Evolutionary conservation across 2,113 vertebrate genomes (phyloP), one percentile per base, ranked within the genome.

Genomic region (Marmota flaviventris): DNA sequence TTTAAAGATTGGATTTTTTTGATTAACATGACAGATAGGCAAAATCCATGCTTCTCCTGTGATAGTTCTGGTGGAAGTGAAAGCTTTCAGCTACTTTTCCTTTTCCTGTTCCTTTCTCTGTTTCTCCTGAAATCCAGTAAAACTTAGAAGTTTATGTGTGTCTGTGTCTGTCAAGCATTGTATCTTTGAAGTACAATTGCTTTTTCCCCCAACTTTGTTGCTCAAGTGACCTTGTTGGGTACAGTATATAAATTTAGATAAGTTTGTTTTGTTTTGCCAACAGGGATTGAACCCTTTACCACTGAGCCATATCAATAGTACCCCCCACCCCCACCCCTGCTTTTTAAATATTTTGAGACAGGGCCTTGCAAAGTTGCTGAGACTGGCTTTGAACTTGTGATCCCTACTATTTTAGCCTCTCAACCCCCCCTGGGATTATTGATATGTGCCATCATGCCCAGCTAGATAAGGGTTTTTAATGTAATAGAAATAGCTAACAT

Each of bases 1-100:
- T 69, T 81, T 56, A n/a, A 90, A 86, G 48, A 73, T 3, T 69
- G 37, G 10, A 20, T 78, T 86, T 94, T 34, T 93, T 88, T 88
- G 48, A 79, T 75, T 78, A 83, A 37, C 10, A 39, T 29, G 61
- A 18, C 39, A 16, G 16, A 34, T 69, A 29, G 83, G 34, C 75
- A 78, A 29, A 85, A 18, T 73, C 42, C 67, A 12, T 2, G 42
- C 6, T 34, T 0, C 11, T 85, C 7, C 53, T 85, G 37, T 29
- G 56, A 17, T 8, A 39, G 13, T 34, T 94, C 48, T 69, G 37
- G 45, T 53, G 45, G 20, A 29, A 13, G 18, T 9, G 75, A 82
- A 79, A 75, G 24, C 29, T 87, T 93, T 42, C 53, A 51, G 58
- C 65, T 32, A 37, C 51, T 58, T 92, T 91, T 77, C 76, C 45